These are phyloP conservation scores for Hydropsyche betteni DNA, from an alignment of 2,888 invertebrate genomes.

Conservation along the genomic window DNA sequence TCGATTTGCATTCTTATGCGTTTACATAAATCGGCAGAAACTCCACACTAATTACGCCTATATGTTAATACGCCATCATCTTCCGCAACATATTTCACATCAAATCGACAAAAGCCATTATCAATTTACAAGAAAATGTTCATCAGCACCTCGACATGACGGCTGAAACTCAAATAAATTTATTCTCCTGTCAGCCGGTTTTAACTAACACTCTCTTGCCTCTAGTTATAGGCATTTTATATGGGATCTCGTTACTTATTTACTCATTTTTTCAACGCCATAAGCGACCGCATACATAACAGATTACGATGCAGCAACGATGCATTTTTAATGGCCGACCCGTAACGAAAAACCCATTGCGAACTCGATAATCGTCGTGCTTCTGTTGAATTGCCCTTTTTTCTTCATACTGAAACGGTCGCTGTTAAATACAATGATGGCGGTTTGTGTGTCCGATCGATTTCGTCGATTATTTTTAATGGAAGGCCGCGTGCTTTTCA, in stretches of 20 bases:
- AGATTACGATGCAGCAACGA: slow-evolving; percentile 11
- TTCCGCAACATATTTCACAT: too few relatives aligned
- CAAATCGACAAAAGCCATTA: too few relatives aligned
- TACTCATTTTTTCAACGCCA: slow-evolving; percentile 21
- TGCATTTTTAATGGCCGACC: slow-evolving; percentile 7
- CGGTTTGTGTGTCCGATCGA: too few relatives aligned
- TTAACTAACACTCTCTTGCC: slow-evolving; percentile 5
- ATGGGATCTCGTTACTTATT: slow-evolving; percentile 26
- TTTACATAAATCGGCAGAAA: slow-evolving; percentile 8
- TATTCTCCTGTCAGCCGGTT: slow-evolving; percentile 15
- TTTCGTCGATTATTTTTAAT: too few relatives aligned
- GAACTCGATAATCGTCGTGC: not conserved
- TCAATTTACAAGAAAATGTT: not conserved
- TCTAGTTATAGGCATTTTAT: slow-evolving; percentile 25
- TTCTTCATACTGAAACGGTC: too few relatives aligned
- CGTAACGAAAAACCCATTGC: slow-evolving; percentile 1
- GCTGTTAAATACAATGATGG: too few relatives aligned
- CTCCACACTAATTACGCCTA: slow-evolving; percentile 8
- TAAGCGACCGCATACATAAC: slow-evolving; percentile 10
- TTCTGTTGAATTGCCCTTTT: too few relatives aligned
- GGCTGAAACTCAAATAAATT: slow-evolving; percentile 5
- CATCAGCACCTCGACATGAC: slow-evolving; percentile 14
- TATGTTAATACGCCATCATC: not conserved
- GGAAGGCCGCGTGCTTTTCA: too few relatives aligned
- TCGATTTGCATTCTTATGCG: slow-evolving; percentile 1